Conservation (phyloP, 2,888 invertebrate species). For the Hypomecis atomaria region DNA sequence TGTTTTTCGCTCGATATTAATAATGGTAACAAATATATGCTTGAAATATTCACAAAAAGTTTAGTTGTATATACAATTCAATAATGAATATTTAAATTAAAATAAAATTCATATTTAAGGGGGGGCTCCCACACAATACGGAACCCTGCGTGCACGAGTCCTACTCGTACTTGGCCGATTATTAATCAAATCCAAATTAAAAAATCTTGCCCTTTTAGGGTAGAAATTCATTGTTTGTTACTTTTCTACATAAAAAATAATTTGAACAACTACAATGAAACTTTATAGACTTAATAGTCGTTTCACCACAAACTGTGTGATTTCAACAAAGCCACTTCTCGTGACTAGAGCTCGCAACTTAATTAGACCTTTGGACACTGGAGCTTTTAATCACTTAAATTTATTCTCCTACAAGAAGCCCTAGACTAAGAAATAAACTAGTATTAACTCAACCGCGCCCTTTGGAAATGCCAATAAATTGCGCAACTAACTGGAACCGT, state of each 20-base stretch:
- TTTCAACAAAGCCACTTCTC: neutral
- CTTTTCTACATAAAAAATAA: neutral
- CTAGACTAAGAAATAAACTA: slow-evolving; percentile 12
- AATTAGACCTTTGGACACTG: slow-evolving; percentile 3
- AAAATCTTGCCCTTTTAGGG: no score
- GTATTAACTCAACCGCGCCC: slow-evolving; percentile 2
- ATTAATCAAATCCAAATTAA: no score
- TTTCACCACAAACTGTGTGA: neutral
- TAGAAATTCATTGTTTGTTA: no score
- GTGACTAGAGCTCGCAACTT: neutral
- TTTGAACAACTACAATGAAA: neutral
- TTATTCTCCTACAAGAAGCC: slow-evolving; percentile 6
- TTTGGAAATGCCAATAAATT: slow-evolving; percentile 9
- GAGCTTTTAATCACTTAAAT: slow-evolving; percentile 12
- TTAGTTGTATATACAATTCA: no score
- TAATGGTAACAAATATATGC: no score
- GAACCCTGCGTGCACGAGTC: no score
- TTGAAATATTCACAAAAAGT: no score
- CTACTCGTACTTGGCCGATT: no score
- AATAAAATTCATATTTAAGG: no score
- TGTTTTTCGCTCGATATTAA: no score
- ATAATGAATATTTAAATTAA: no score
- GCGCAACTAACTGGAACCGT: neutral
- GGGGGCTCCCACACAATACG: no score
- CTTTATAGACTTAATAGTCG: neutral